Evolutionary conservation across 2,113 vertebrate genomes (phyloP), one percentile per base, ranked within the genome.

Genomic region (Tachuris rubrigastra): DNA sequence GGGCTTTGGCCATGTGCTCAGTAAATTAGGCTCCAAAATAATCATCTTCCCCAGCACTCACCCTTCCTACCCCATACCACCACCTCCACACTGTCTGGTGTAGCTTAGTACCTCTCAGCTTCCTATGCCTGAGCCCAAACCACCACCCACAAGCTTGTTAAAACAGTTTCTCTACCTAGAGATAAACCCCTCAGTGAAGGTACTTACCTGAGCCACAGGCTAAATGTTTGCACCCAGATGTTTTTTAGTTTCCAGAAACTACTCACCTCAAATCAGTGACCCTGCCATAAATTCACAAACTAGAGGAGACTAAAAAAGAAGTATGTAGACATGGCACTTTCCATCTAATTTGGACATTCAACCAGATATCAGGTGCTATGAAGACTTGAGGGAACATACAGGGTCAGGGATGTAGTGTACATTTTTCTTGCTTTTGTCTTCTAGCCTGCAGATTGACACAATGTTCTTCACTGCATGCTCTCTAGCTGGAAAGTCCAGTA

Each of bases 101-200:
- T 73, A 6, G 1, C 7, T 27, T 59, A 42, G 37, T 1, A 2
- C 10, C 7, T 12, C 22, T 14, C 4, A 1, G 30, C 7, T 89
- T n/a, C 28, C 37, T 35, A 18, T 53, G 21, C 28, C 42, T 35
- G 33, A 50, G 18, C 25, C 15, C 46, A 71, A 69, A 35, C 2
- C 76, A 71, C 12, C 22, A 37, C 6, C 14, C 7, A 3, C n/a
- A 14, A 30, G 12, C 25, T 24, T 33, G 3, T 30, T 85, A 19
- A 42, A 58, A 8, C 2, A 62, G 27, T 72, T 52, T 55, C 69
- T 69, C 15, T 5, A 1, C 6, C 24, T 87, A 49, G 47, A 76
- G 27, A n/a, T 20, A 82, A 90, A 76, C 14, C 18, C 5, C 2
- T 63, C 69, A 39, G 28, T 58, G 23, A 41, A 85, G 5, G 21